Evolutionary conservation across 2,888 invertebrate species (phyloP).

Genomic region (Aspidiotus rigidus): DNA sequence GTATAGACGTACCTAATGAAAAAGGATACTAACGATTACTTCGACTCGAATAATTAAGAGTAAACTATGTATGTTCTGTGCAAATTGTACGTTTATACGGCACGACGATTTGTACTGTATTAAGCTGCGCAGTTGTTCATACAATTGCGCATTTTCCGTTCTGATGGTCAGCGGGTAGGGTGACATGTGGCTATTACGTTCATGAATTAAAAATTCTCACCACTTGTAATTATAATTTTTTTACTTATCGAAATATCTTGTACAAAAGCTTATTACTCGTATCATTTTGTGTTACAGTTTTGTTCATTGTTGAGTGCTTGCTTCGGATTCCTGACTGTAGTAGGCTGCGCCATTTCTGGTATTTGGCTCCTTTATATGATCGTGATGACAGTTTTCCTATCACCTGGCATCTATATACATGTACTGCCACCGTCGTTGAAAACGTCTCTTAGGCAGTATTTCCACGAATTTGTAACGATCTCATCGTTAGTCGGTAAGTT

Average conservation of each 20-base stretch:
- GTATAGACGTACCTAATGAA: too few relatives aligned
- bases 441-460: conserved; percentile 14
- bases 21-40: too few relatives aligned
- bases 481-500: neutral
- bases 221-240: too few relatives aligned
- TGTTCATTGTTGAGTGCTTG: conserved; percentile 18
- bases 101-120: too few relatives aligned
- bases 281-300: conserved; percentile 23
- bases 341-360: conserved; percentile 29
- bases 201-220: too few relatives aligned
- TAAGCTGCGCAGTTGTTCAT: too few relatives aligned
- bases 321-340: conserved; percentile 21
- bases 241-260: neutral
- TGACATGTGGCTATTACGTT: too few relatives aligned
- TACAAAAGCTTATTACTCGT: neutral
- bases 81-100: too few relatives aligned
- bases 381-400: conserved; percentile 23
- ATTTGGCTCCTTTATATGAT: conserved; percentile 24
- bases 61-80: too few relatives aligned
- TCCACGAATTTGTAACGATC: conserved; percentile 1
- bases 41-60: too few relatives aligned
- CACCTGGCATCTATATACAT: conserved; percentile 19
- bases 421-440: conserved; percentile 20
- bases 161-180: too few relatives aligned
- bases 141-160: too few relatives aligned